Percentiles rank a stretch among this genome's conserved stretches.
Conservation (phyloP, 2,888 invertebrate species). For the Volucella zonaria region DNA sequence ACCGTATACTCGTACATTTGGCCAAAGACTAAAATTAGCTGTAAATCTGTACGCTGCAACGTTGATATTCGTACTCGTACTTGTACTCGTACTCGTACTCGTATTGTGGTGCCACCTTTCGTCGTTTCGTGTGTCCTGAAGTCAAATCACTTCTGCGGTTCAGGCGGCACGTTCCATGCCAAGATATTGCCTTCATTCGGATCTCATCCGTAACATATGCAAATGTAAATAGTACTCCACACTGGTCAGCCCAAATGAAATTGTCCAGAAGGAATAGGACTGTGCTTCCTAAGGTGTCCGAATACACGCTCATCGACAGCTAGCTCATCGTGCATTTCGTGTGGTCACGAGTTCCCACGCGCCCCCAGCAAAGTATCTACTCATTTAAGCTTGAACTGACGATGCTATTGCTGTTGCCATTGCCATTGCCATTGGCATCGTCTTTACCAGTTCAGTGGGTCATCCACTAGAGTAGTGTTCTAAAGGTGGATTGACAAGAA, state of each 20-base stretch:
- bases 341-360: conserved; percentile 69
- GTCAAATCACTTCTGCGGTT: conserved; percentile 47
- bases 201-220: conserved; percentile 55
- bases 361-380: conserved; percentile 32
- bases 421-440: conserved; percentile 50
- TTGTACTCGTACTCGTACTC: too few relatives aligned
- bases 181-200: conserved; percentile 22
- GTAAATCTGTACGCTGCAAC: conserved; percentile 40
- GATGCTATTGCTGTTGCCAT: conserved; percentile 37
- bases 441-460: conserved; percentile 68
- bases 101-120: conserved; percentile 39
- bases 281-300: conserved; percentile 55
- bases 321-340: conserved; percentile 59
- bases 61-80: too few relatives aligned
- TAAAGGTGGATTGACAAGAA: conserved; percentile 67
- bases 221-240: conserved; percentile 31
- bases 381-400: conserved; percentile 16
- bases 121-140: conserved; percentile 20
- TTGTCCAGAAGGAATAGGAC: conserved; percentile 42
- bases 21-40: conserved; percentile 57
- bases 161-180: conserved; percentile 55
- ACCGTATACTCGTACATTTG: conserved; percentile 26
- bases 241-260: conserved; percentile 52
- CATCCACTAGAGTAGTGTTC: conserved; percentile 67
- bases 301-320: conserved; percentile 62